Evolutionary conservation across 1,140 invertebrate genomes (phyloP), one percentile per base, ranked within the genome.

Genomic region (Drosophila insularis): DNA sequence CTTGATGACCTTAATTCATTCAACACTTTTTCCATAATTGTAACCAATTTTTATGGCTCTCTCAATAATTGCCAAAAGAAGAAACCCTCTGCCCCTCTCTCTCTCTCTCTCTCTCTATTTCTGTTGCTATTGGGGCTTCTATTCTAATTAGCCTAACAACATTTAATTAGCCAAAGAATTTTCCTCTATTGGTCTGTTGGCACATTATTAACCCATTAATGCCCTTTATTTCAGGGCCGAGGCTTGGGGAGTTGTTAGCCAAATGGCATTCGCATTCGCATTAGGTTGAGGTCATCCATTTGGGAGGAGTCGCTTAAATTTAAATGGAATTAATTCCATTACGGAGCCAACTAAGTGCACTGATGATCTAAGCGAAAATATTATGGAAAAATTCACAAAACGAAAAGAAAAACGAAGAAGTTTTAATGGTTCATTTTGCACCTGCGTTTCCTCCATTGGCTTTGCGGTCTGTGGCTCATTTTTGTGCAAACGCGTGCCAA

Each of bases 121-220:
- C n/a, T n/a, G n/a, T n/a, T n/a, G n/a, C 35, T 21, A 3, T 5
- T 27, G 27, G 6, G 46, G 21, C 37, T 59, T 39, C 37, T 19
- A 61, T 53, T 4, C 46, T 63, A 78, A 78, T 77, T 77, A 78
- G 61, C 68, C 54, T 61, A 71, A 56, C 61, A 75, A 66, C 74
- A 71, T 71, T 78, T 78, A 77, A 78, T 78, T 78, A 78, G 74
- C 32, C 74, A 77, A 66, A 78, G 74, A 78, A 78, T 56, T 54
- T 71, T 77, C 77, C 56, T 70, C 35, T 63, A 62, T 64, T 70
- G 40, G 39, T 60, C 23, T 23, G 23, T 76, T 77, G 61, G 46
- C 74, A 77, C 68, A 77, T 77, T 78, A 78, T 77, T 78, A 78
- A 78, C 68, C 74, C 74, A 78, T 78, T 78, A 78, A 53, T 23